These are phyloP conservation scores for Clepsis dumicolana DNA, from an alignment of 2,888 invertebrate genomes.

Conservation along the genomic window DNA sequence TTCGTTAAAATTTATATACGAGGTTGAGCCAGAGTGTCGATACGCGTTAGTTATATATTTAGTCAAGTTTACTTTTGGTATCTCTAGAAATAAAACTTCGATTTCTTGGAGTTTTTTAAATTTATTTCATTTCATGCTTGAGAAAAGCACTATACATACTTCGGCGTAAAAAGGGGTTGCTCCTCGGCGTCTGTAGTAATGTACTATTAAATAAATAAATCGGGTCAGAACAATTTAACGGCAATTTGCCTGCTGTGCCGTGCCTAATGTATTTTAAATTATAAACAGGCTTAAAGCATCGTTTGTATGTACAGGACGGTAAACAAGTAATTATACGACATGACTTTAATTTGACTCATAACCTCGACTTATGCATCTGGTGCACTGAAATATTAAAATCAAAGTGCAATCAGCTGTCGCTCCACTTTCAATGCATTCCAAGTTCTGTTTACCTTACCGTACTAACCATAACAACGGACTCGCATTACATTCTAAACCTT, in stretches of 20 bases:
- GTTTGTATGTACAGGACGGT: background rate
- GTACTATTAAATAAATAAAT: background rate
- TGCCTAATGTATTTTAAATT: background rate
- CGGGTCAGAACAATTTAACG: background rate
- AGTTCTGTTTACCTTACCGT: constrained; percentile 34
- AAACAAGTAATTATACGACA: constrained; percentile 7
- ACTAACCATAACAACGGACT: constrained; percentile 18
- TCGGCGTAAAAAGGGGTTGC: too few species aligned
- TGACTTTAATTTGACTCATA: constrained; percentile 11
- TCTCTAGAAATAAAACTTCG: too few species aligned
- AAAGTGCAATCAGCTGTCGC: constrained; percentile 31
- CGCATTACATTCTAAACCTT: constrained; percentile 7
- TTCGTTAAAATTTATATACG: too few species aligned
- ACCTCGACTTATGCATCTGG: constrained; percentile 27
- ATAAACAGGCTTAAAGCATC: background rate
- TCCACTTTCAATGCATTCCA: constrained; percentile 33
- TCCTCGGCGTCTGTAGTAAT: too few species aligned
- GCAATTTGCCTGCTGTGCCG: background rate
- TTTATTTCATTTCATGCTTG: too few species aligned
- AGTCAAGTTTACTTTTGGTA: too few species aligned
- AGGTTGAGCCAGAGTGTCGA: too few species aligned
- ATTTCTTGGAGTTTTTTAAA: too few species aligned
- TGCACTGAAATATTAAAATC: constrained; percentile 15
- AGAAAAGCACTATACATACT: too few species aligned
- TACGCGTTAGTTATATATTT: too few species aligned